Base-by-base conservation (phyloP, 2,113 vertebrate genomes). In the Euleptes europaea region DNA sequence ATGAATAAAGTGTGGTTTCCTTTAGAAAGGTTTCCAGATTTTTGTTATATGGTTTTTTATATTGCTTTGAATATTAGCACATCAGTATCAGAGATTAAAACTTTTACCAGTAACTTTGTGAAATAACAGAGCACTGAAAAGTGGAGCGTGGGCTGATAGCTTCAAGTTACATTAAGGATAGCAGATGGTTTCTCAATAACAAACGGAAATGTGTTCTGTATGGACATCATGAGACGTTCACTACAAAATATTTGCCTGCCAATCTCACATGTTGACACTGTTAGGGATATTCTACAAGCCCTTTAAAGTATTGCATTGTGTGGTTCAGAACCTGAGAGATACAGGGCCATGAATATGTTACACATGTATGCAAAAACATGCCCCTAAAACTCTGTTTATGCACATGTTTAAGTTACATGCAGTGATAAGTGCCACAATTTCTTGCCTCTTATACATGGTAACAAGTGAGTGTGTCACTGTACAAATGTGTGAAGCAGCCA, bases 1-100 rank as follows among this genome's bases (percentile, higher is more conserved):
- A 93, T 88, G 77, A 47, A 9, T 4, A 77, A 88, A 92, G 26
- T 78, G 42, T 33, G 14, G 51, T 26, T 33, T 33, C 47, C 49
- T 51, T 44, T 63, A 33, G 28, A 78, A 84, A 5, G 14, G 1
- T 17, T 65, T 42, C 14, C 5, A 14, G 35, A 28, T 38, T 38
- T 40, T 17, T 78, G 54, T 38, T 44, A 79, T 4, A 33, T 9
- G 13, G 5, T 47, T 26, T 47, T 80, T 42, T 42, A 49, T 12
- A 33, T 65, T 79, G 15, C 2, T 35, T 57, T n/a, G 51, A 26
- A 44, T 13, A 73, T 42, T 2, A 31, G 23, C 26, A 38, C 17
- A 38, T 33, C 81, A 78, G 60, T 71, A 87, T 44, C 35, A 72
- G 35, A 19, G 69, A 84, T 67, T 31, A 84, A 65, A 67, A 35